Percentiles rank a stretch among this genome's conserved stretches.
Conservation (phyloP, 2,113 vertebrate genomes). For the Dipodomys spectabilis region DNA sequence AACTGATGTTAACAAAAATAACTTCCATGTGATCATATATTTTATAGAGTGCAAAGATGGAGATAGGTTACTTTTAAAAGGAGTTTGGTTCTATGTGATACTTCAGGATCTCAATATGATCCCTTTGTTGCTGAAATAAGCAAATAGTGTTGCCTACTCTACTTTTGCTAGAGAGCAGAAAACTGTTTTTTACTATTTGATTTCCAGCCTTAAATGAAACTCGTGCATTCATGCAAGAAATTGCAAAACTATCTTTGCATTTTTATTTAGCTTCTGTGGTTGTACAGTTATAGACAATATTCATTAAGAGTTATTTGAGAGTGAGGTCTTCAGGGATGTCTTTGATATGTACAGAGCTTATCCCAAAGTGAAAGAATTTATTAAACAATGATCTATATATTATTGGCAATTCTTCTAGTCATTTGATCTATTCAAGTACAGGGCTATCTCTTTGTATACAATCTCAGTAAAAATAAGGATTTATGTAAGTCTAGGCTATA, state of each 20-base stretch:
- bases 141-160: neutral
- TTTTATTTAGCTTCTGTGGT: conserved; percentile 27
- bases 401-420: conserved; percentile 23
- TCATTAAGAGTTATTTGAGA: conserved; percentile 9
- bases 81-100: neutral
- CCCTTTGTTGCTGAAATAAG: neutral
- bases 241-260: conserved; percentile 45
- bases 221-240: conserved; percentile 11
- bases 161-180: neutral
- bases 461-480: conserved; percentile 18
- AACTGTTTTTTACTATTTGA: neutral
- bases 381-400: conserved; percentile 30
- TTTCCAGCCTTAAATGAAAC: conserved; percentile 31
- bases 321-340: neutral
- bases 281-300: neutral
- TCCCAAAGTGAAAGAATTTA: neutral
- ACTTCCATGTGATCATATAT: neutral
- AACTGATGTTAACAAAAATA: neutral
- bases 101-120: neutral
- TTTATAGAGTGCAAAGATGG: neutral
- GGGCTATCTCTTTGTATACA: conserved; percentile 9
- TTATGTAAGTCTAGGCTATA: neutral
- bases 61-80: neutral
- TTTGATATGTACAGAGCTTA: neutral
- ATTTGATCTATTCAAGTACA: conserved; percentile 27